Percentiles rank a stretch among this genome's conserved stretches.
Evolutionary conservation across 23 tunicate genomes (phyloP).

Genomic region (Ciona savignyi): DNA sequence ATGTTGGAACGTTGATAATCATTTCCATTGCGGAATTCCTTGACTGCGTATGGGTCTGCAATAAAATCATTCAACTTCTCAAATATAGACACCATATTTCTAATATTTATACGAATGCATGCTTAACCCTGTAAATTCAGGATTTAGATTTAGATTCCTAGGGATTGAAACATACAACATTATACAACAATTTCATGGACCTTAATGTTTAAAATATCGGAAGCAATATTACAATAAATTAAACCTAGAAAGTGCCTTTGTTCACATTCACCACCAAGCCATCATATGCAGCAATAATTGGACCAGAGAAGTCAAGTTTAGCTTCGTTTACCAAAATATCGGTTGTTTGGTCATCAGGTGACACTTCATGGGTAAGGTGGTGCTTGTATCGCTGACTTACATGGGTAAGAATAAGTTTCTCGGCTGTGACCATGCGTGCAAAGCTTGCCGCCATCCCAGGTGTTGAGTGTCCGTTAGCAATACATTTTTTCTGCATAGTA

Average conservation of each 20-base stretch:
- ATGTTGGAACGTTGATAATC: slow-evolving; percentile 13
- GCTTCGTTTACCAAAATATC: slow-evolving; percentile 62
- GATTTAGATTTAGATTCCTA: no score
- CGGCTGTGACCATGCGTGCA: slow-evolving; percentile 32
- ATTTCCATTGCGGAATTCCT: not conserved
- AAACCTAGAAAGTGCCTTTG: no score
- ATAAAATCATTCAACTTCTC: slow-evolving; percentile 24
- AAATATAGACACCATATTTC: not conserved
- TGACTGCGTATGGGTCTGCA: slow-evolving; percentile 28
- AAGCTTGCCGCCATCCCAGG: slow-evolving; percentile 73
- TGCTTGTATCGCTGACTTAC: slow-evolving; percentile 84
- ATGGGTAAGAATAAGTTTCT: slow-evolving; percentile 60
- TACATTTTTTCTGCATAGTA: slow-evolving; percentile 30
- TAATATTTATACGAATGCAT: no score
- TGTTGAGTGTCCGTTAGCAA: slow-evolving; percentile 90
- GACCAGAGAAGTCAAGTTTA: slow-evolving; percentile 25
- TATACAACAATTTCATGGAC: no score
- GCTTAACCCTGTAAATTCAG: no score
- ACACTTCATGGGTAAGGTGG: slow-evolving; percentile 36
- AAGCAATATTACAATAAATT: no score
- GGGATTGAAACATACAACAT: no score
- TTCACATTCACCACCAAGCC: slow-evolving; percentile 71
- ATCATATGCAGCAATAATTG: slow-evolving; percentile 71
- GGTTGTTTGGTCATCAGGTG: slow-evolving; percentile 28
- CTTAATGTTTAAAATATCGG: no score